Evolutionary conservation across 2,113 vertebrate species (phyloP).

Genomic region (Euleptes europaea): DNA sequence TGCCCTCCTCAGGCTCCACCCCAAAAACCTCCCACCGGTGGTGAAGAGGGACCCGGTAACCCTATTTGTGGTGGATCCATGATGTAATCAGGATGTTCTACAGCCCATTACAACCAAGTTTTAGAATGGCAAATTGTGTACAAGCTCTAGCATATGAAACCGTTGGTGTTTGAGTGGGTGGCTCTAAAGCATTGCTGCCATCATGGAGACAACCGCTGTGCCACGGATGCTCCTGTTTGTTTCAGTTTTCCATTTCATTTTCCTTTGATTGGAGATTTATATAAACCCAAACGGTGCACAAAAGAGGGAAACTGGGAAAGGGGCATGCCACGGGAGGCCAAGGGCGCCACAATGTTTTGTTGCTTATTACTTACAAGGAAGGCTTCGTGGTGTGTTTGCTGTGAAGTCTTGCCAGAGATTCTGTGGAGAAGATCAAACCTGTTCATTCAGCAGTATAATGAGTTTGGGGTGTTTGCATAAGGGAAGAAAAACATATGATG

Average conservation of each 20-base stretch:
- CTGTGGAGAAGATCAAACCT: neutral
- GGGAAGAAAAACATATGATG: neutral
- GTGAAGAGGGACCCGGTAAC: too few species aligned
- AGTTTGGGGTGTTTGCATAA: neutral
- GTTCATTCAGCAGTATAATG: slow-evolving; percentile 12
- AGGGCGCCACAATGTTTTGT: neutral
- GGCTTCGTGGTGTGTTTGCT: neutral
- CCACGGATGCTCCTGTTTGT: neutral
- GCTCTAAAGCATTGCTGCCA: neutral
- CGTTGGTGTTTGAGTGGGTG: neutral
- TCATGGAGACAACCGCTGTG: neutral
- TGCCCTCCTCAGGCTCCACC: too few species aligned
- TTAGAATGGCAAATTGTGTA: neutral
- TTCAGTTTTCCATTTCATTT: neutral
- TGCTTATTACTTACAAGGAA: neutral
- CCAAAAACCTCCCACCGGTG: too few species aligned
- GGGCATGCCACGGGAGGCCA: neutral
- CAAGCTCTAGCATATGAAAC: neutral
- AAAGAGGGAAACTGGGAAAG: neutral
- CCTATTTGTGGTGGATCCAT: slow-evolving; percentile 42
- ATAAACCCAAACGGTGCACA: neutral
- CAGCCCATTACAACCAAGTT: slow-evolving; percentile 37
- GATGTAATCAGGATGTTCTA: slow-evolving; percentile 34
- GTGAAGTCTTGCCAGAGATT: slow-evolving; percentile 18
- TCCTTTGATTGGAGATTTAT: neutral